phyloP scores from a whole-genome alignment of 2,888 invertebrate species.

The Papilio demoleus region DNA sequence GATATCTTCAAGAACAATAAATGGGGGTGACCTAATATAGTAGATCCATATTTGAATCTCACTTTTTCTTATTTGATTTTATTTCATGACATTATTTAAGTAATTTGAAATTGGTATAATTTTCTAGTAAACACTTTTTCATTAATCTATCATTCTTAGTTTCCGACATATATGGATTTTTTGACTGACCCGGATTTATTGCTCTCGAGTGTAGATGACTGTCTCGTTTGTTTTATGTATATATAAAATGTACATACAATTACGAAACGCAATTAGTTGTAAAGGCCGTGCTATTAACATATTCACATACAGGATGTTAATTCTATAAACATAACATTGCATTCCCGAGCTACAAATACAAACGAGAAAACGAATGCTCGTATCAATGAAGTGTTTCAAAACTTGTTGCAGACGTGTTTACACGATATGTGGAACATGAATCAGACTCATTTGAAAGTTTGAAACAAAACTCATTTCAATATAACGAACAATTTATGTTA shows the following conservation, averaged over 20 bases:
- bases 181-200: too few species aligned
- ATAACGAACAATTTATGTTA: conserved; percentile 9
- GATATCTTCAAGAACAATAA: too few species aligned
- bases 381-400: conserved; percentile 63
- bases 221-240: not conserved
- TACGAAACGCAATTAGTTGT: conserved; percentile 31
- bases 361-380: conserved; percentile 41
- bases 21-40: too few species aligned
- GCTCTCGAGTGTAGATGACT: too few species aligned
- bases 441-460: conserved; percentile 32
- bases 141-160: too few species aligned
- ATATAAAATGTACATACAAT: not conserved
- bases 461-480: conserved; percentile 34
- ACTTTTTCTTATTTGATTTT: too few species aligned
- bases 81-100: too few species aligned
- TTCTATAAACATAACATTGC: conserved; percentile 55
- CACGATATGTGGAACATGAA: conserved; percentile 27
- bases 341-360: conserved; percentile 57
- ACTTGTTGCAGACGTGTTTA: conserved; percentile 35
- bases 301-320: conserved; percentile 56
- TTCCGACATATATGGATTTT: too few species aligned
- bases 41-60: too few species aligned
- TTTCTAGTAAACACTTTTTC: too few species aligned
- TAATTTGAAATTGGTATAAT: too few species aligned
- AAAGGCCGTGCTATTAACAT: conserved; percentile 39